Evolutionary conservation across 2,888 invertebrate species (phyloP).

Genomic region (Drosophila macrospina): DNA sequence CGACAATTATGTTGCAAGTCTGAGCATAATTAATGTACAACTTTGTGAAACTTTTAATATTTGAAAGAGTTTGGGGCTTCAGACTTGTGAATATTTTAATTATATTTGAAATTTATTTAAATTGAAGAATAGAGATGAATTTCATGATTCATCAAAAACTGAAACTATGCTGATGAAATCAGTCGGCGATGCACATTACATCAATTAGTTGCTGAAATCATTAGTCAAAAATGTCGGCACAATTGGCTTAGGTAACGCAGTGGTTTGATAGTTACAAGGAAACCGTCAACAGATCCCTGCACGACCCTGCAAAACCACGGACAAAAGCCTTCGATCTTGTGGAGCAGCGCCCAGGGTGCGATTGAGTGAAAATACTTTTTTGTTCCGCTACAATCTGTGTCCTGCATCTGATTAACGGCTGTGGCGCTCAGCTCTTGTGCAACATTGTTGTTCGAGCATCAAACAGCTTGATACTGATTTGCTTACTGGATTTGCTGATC

Average conservation of each 20-base stretch:
- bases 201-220: constrained; percentile 54
- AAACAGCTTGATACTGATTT: constrained; percentile 98
- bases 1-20: no score
- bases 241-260: constrained; percentile 58
- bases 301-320: constrained; percentile 91
- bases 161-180: constrained; percentile 22
- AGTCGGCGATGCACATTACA: constrained; percentile 46
- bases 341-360: constrained; percentile 91
- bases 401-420: constrained; percentile 97
- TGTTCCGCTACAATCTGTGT: constrained; percentile 91
- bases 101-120: no score
- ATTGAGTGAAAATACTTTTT: constrained; percentile 91
- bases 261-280: constrained; percentile 87
- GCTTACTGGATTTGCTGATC: constrained; percentile 95
- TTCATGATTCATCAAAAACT: no score
- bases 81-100: no score
- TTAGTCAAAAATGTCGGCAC: constrained; percentile 50
- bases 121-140: no score
- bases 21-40: no score
- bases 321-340: constrained; percentile 88
- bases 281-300: constrained; percentile 87
- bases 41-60: no score
- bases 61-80: no score
- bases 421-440: constrained; percentile 97
- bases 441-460: constrained; percentile 94